Base-by-base conservation (phyloP, 2,888 invertebrate genomes). In the Drosophila cognata region DNA sequence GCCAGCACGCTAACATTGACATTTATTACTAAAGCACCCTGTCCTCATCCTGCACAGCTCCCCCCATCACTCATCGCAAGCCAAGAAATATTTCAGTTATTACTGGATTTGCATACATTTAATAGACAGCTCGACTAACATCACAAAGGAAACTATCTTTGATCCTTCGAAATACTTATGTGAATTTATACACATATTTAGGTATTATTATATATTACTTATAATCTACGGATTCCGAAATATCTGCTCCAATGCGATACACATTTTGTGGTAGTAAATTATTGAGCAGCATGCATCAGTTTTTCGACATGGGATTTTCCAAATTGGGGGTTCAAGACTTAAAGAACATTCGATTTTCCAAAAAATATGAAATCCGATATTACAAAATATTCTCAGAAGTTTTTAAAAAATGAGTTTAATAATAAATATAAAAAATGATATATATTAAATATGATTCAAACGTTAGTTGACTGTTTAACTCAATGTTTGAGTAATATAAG, bases 1-100 rank as follows among this genome's bases (percentile, higher is more conserved):
- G 33, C 64, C 57, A 63, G 61, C 75, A 61, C 50, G 70, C 55
- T 11, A 69, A 51, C 38, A 43, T 53, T 75, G 71, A 75, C 59
- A 63, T 63, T 70, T 56, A 70, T 48, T 70, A 61, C 50, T 36
- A 41, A 21, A 21, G 43, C 43, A 43, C 21, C 21, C 43, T 11
- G 21, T 6, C 38, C 38, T 41, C 8, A 41, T 41, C 38, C n/a
- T 1, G n/a, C 38, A n/a, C 38, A 41, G 33, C 4, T 7, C 13
- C 4, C 13, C 7, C 18, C 13, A 6, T 3, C 25, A 2, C 46
- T 16, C 46, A 25, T 25, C 8, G 6, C 1, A 16, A 52, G 2
- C 2, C 13, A 4, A 29, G 48, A 52, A 50, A 53, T 46, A 64
- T 66, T 36, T 63, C 29, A 53, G 18, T 33, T 43, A 18, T 31